phyloP scores from a whole-genome alignment of 2,113 vertebrate genomes.

The Tenebrosternarchus preto region DNA sequence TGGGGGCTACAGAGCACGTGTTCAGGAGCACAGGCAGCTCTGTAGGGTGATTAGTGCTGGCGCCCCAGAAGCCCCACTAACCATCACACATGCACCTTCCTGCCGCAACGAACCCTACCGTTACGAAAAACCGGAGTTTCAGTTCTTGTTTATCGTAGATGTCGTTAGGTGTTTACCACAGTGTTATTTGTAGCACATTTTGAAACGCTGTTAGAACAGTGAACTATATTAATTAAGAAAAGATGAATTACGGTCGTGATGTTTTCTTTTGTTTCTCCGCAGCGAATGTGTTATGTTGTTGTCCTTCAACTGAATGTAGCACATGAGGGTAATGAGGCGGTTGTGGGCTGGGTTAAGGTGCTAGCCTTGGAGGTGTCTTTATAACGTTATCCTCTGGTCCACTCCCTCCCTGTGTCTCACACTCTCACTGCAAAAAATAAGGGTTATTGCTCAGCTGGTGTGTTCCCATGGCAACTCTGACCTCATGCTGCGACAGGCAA shows the following conservation, averaged over 20 bases:
- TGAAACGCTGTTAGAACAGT: too few relatives aligned
- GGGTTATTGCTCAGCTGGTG: constrained; percentile 60
- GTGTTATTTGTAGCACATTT: too few relatives aligned
- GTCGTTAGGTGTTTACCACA: too few relatives aligned
- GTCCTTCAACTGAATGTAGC: neutral
- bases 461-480: constrained; percentile 63
- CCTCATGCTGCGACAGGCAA: constrained; percentile 62
- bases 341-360: neutral
- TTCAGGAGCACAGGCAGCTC: constrained; percentile 44
- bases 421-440: constrained; percentile 13
- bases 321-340: constrained; percentile 5
- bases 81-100: neutral
- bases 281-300: neutral
- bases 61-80: neutral
- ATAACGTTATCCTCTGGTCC: constrained; percentile 19
- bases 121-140: neutral
- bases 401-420: too few relatives aligned
- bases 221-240: too few relatives aligned
- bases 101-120: neutral
- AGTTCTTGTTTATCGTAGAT: neutral
- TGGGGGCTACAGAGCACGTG: constrained; percentile 34
- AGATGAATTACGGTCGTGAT: too few relatives aligned
- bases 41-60: neutral
- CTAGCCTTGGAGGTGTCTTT: neutral
- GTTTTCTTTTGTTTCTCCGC: neutral